Conservation (phyloP, 2,888 invertebrate species). For the Emmelina monodactyla region DNA sequence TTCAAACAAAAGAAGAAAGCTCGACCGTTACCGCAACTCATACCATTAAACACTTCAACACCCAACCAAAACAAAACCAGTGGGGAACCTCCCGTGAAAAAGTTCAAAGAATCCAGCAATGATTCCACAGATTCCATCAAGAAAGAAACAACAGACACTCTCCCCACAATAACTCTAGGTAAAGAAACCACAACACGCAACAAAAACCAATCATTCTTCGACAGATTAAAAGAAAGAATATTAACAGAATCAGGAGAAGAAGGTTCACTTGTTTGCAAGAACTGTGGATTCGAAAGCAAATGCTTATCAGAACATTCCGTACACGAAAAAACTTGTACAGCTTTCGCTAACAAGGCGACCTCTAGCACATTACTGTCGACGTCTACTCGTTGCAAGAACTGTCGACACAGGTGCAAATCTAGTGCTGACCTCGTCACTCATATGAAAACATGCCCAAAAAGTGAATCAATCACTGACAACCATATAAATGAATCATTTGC, state of each 20-base stretch:
- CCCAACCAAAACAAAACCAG: slow-evolving; percentile 42
- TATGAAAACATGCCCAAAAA: slow-evolving; percentile 71
- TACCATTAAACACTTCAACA: slow-evolving; percentile 69
- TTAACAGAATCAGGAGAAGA: slow-evolving; percentile 70
- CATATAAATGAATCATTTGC: no score
- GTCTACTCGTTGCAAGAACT: slow-evolving; percentile 85
- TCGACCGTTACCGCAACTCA: slow-evolving; percentile 78
- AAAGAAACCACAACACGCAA: slow-evolving; percentile 49
- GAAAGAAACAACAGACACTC: slow-evolving; percentile 30
- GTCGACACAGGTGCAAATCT: slow-evolving; percentile 86
- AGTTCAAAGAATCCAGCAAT: slow-evolving; percentile 35
- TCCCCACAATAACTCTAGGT: slow-evolving; percentile 28
- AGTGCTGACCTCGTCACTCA: slow-evolving; percentile 80
- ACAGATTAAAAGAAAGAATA: slow-evolving; percentile 79
- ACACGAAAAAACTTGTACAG: slow-evolving; percentile 75
- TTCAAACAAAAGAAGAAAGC: slow-evolving; percentile 45
- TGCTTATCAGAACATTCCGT: slow-evolving; percentile 82
- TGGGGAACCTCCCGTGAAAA: slow-evolving; percentile 51
- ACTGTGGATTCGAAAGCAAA: slow-evolving; percentile 80
- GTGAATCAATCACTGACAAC: neutral
- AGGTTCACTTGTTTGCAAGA: slow-evolving; percentile 72
- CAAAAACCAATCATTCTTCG: slow-evolving; percentile 82
- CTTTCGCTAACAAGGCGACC: slow-evolving; percentile 43
- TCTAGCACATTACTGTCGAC: slow-evolving; percentile 48
- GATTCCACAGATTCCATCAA: slow-evolving; percentile 22